Evolutionary conservation across 1,140 invertebrate genomes (phyloP), one percentile per base, ranked within the genome.

Genomic region (Babylonia areolata): DNA sequence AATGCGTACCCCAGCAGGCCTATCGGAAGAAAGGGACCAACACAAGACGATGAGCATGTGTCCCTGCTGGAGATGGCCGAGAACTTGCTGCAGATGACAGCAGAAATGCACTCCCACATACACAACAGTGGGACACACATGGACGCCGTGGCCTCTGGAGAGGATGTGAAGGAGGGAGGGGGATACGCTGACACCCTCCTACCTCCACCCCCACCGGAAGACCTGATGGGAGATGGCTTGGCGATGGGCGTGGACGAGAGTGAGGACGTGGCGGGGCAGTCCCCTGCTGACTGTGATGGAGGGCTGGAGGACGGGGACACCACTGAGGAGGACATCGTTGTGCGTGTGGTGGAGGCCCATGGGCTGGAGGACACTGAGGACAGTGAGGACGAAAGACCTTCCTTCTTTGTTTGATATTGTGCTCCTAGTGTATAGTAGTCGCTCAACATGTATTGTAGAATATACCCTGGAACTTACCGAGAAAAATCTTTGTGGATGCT

Each of bases 41-140:
- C 31, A 11, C 42, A 81, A 0, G 80, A 84, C 31, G 54, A 77
- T 23, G 83, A 85, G 40, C 85, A 87, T 51, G 54, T 86, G 12
- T 90, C 88, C 1, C 75, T 90, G 69, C 83, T 90, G 54, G 87
- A 90, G 58, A 88, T 90, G 87, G 86, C 89, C 33, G 88, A 90
- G 71, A 89, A 89, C 79, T 58, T 90, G 20, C 37, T 90, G 40
- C 88, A 90, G 78, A 90, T 90, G 88, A 89, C 88, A 37, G 86
- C 85, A 6, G 87, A 89, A 54, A 84, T 87, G 84, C 82, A 87
- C 54, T 85, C 71, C 20, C 83, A 82, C 42, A 87, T 88, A 2
- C 78, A 88, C 31, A 58, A 64, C 39, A 69, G 73, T 35, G 73
- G 69, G 0, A 31, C 42, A 23, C 69, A n/a, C 23, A 23, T 28